Conservation (phyloP, 1,140 invertebrate species). For the Parapsyche elsis region DNA sequence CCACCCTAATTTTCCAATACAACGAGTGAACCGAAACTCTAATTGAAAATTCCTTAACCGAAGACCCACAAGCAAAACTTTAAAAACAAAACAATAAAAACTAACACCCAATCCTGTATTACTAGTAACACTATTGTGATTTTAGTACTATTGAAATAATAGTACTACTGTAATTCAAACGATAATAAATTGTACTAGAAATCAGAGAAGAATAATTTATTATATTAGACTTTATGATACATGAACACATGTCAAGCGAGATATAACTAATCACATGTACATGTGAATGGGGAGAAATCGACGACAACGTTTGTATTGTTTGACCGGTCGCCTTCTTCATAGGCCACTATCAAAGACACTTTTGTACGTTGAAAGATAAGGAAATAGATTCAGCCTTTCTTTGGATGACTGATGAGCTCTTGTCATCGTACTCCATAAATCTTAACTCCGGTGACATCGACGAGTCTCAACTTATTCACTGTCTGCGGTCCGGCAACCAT, state of each 20-base stretch:
- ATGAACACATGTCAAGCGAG: not conserved
- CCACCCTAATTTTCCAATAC: not conserved
- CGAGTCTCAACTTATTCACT: constrained; percentile 44
- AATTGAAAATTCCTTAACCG: constrained; percentile 8
- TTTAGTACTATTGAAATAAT: no score
- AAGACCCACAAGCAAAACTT: not conserved
- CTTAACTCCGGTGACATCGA: constrained; percentile 48
- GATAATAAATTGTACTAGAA: no score
- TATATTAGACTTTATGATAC: no score
- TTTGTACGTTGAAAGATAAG: constrained; percentile 44
- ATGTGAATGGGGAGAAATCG: not conserved
- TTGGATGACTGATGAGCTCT: constrained; percentile 51
- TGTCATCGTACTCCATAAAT: constrained; percentile 53
- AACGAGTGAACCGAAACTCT: not conserved
- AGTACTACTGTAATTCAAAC: no score
- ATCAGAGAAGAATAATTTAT: no score
- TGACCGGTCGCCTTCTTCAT: not conserved
- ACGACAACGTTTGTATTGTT: constrained; percentile 4
- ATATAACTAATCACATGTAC: not conserved
- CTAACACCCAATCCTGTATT: no score
- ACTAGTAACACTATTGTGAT: no score
- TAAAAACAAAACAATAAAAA: no score
- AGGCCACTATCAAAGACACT: constrained; percentile 41
- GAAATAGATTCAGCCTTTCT: constrained; percentile 50
- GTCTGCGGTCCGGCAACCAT: constrained; percentile 4